A percentile compares a stretch with the other conserved stretches of the same genome.
phyloP scores from a whole-genome alignment of 2,888 invertebrate genomes.

The Troides helena region DNA sequence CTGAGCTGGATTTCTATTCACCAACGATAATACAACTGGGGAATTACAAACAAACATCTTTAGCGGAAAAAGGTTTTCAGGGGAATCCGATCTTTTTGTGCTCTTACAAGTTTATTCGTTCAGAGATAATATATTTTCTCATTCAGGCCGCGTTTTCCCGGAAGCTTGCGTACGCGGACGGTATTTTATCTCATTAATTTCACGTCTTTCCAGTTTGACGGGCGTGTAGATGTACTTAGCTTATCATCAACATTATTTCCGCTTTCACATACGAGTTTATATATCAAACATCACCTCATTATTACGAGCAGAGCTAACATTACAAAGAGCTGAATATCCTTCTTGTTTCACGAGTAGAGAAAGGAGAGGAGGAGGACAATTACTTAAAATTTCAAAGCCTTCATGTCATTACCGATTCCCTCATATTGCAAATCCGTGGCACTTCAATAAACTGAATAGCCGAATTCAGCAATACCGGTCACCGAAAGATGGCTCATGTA shows the following conservation, averaged over 20 bases:
- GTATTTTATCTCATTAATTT: conserved; percentile 5
- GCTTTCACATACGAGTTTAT: no score
- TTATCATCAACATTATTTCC: no score
- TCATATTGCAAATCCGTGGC: conserved; percentile 9
- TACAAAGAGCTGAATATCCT: no score
- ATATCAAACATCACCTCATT: no score
- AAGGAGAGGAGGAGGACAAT: background rate
- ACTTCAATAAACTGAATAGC: conserved; percentile 24
- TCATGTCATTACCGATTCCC: background rate
- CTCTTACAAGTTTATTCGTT: background rate
- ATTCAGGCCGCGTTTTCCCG: background rate
- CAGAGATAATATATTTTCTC: background rate
- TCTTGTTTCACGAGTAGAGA: no score
- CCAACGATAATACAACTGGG: no score
- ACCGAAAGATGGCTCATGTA: conserved; percentile 13
- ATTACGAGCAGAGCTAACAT: no score
- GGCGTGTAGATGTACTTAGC: no score
- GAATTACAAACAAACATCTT: no score
- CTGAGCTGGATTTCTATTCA: no score
- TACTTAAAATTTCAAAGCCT: conserved; percentile 10
- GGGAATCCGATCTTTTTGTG: no score
- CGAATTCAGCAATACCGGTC: conserved; percentile 6
- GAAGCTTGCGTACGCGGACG: background rate
- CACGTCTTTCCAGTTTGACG: background rate
- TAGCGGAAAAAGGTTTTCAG: no score